A percentile compares a stretch with the other conserved stretches of the same genome.
These are phyloP conservation scores for Pogonomyrmex californicus DNA, from an alignment of 1,140 invertebrate species.

Conservation along the genomic window DNA sequence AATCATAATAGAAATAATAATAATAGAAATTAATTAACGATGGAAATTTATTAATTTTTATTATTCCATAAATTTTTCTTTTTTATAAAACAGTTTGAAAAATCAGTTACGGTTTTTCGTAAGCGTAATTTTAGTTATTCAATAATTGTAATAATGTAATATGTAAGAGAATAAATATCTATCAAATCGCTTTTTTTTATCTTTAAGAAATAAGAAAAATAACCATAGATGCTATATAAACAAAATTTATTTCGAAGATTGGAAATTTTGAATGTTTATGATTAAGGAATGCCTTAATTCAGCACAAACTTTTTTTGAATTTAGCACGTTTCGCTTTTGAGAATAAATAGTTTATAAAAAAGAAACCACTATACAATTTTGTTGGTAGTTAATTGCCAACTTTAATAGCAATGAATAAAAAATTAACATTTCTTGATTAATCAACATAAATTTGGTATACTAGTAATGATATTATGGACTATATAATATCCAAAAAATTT, in stretches of 20 bases:
- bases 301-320: neutral
- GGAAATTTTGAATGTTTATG: neutral
- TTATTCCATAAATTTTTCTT: neutral
- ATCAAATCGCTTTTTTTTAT: neutral
- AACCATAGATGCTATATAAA: neutral
- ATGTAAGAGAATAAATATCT: neutral
- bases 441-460: conserved; percentile 45
- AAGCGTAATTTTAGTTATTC: neutral
- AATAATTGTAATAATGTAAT: conserved; percentile 20
- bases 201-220: neutral
- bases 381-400: conserved; percentile 69
- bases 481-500: conserved; percentile 76
- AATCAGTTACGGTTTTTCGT: neutral
- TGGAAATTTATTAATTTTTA: neutral
- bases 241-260: neutral
- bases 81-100: neutral
- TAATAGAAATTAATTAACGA: neutral
- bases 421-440: conserved; percentile 71
- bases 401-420: conserved; percentile 58
- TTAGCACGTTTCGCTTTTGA: neutral
- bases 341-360: conserved; percentile 31
- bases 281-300: conserved; percentile 3
- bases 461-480: conserved; percentile 9
- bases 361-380: conserved; percentile 65
- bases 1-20: no score